Evolutionary conservation across 2,113 vertebrate species (phyloP), one percentile per base, ranked within the genome.

Genomic region (Cyprinodon brontotheroides): DNA sequence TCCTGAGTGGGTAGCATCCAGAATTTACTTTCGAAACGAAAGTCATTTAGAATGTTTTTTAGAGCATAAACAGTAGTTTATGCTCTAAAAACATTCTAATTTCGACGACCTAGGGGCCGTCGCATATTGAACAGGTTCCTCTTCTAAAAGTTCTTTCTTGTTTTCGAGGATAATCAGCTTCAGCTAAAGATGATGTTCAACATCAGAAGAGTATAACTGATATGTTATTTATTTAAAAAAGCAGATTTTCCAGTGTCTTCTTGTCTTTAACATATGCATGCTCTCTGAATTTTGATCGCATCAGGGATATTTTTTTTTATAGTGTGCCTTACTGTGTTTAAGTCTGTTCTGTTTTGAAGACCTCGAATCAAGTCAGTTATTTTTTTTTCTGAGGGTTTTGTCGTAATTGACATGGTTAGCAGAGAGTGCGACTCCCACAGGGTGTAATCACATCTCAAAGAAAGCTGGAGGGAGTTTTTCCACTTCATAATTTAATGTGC

Each of bases 351-450:
- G 20, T 14, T 57, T 82, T 74, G 73, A 74, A 61, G 71, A 68
- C 72, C 66, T 65, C 36, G 20, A 13, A 14, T 10, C 47, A 43
- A 22, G 4, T 38, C 6, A 20, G 48, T 8, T 14, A 7, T 14
- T n/a, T 53, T 38, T 74, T 2, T 68, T 64, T 67, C 70, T 64
- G 41, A 37, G 29, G 67, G 79, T n/a, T 81, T 85, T 65, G 73
- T 82, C n/a, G 11, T 73, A 80, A 75, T 9, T 71, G 73, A 82
- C 79, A 9, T 36, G 63, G 70, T 48, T 10, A 3, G 47, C 70
- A 75, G 67, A 4, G 72, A 4, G 72, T 38, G 67, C 72, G 68
- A 73, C 48, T 69, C 59, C 66, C 62, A 37, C 84, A 71, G 74
- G 62, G 74, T 67, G 70, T 41, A 20, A 10, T 59, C 15, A 3